These are phyloP conservation scores for Periophthalmodon schlosseri DNA, from an alignment of 2,113 vertebrate species.

Conservation along the genomic window DNA sequence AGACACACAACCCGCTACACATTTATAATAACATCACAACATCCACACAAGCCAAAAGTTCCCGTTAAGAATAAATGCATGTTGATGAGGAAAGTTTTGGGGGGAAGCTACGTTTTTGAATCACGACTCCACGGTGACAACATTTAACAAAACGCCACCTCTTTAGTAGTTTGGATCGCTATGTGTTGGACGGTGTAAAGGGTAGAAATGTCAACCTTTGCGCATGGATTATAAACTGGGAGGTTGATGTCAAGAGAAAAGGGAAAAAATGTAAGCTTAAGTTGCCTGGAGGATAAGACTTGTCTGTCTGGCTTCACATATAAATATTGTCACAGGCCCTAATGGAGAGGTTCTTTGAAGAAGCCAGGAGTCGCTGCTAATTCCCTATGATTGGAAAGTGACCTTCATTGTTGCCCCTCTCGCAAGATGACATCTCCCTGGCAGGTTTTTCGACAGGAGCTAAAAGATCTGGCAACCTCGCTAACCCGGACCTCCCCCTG, in stretches of 20 bases:
- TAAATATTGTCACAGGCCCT: constrained; percentile 56
- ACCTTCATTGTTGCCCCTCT: constrained; percentile 71
- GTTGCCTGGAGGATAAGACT: constrained; percentile 56
- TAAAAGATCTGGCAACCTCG: constrained; percentile 40
- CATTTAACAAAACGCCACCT: constrained; percentile 21
- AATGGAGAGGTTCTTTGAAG: constrained; percentile 62
- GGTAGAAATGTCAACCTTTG: constrained; percentile 45
- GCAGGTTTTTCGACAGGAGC: constrained; percentile 46
- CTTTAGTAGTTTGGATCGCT: constrained; percentile 33
- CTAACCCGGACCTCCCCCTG: not conserved
- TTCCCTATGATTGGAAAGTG: constrained; percentile 68
- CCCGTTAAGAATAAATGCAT: constrained; percentile 65
- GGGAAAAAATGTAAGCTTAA: constrained; percentile 50
- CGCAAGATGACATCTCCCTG: constrained; percentile 65
- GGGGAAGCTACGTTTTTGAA: constrained; percentile 1
- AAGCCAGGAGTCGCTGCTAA: constrained; percentile 53
- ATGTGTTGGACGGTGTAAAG: constrained; percentile 42
- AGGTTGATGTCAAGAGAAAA: constrained; percentile 19
- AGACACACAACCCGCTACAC: constrained; percentile 38
- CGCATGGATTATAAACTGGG: constrained; percentile 54
- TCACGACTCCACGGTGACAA: constrained; percentile 32
- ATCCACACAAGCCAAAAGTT: constrained; percentile 51
- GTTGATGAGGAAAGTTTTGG: constrained; percentile 57
- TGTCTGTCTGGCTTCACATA: constrained; percentile 49
- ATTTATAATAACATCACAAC: constrained; percentile 48